These are phyloP conservation scores for Meghimatium bilineatum DNA, from an alignment of 2,888 invertebrate genomes.

Conservation along the genomic window DNA sequence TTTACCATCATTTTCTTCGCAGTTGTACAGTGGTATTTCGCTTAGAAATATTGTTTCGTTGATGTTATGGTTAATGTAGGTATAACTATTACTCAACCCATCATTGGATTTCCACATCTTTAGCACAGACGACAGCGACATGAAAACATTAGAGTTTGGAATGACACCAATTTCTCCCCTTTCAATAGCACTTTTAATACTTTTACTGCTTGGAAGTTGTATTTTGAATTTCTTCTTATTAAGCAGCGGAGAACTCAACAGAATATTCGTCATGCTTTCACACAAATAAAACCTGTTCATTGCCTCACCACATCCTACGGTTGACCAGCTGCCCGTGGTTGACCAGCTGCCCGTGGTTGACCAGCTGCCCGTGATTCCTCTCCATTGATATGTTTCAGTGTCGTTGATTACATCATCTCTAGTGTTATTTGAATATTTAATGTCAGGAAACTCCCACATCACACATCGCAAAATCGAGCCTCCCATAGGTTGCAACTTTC, in stretches of 20 bases:
- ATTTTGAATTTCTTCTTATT: neutral
- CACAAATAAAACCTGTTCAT: neutral
- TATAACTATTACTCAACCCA: neutral
- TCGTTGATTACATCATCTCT: neutral
- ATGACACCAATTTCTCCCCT: conserved; percentile 3
- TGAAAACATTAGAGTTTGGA: neutral
- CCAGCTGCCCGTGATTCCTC: too few species aligned
- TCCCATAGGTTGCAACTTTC: neutral
- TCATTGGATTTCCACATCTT: neutral
- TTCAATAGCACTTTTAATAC: neutral
- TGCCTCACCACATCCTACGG: neutral
- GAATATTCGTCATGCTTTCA: neutral
- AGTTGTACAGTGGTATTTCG: neutral
- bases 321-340: neutral
- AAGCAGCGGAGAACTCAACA: neutral
- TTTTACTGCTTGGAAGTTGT: neutral
- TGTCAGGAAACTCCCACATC: neutral
- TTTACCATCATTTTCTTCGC: neutral
- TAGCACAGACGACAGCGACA: neutral
- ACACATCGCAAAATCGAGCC: neutral
- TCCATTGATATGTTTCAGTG: neutral
- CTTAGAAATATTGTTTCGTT: too few species aligned
- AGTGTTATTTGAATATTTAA: neutral
- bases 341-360: too few species aligned
- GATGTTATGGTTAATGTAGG: neutral